Percentiles rank a stretch among this genome's conserved stretches.
phyloP scores from a whole-genome alignment of 1,140 invertebrate genomes.

The Chlorops oryzae region DNA sequence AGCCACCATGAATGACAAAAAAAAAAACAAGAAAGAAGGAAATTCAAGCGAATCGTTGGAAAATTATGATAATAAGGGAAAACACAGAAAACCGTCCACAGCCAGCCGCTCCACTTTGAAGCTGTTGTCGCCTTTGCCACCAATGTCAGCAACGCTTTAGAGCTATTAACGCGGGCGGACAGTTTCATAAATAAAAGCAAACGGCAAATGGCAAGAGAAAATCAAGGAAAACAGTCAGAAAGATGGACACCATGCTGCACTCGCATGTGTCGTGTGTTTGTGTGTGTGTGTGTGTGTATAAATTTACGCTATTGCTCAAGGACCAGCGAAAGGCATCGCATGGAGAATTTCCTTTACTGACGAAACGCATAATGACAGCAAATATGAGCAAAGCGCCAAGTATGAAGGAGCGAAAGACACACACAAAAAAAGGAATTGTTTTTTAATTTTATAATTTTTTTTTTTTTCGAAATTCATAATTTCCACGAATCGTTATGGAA shows the following conservation, averaged over 20 bases:
- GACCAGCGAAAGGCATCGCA: not conserved
- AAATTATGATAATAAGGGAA: slow-evolving; percentile 13
- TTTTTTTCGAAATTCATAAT: not conserved
- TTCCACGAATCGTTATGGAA: not conserved
- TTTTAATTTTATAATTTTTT: not conserved
- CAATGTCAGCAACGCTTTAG: no score
- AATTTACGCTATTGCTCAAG: no score
- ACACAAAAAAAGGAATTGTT: no score
- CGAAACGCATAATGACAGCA: not conserved
- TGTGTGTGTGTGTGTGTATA: slow-evolving; percentile 7
- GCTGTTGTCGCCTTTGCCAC: no score
- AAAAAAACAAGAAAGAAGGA: not conserved
- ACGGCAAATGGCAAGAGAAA: not conserved
- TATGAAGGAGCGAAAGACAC: no score
- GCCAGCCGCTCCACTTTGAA: no score
- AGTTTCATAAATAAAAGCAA: no score
- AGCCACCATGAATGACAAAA: not conserved
- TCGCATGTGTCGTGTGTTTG: slow-evolving; percentile 2
- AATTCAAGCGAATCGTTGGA: not conserved
- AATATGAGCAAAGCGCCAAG: not conserved
- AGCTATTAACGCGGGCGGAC: no score
- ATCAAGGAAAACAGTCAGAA: not conserved
- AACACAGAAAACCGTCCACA: no score
- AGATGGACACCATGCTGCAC: not conserved
- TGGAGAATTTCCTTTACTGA: not conserved